Evolutionary conservation across 2,888 invertebrate genomes (phyloP), one percentile per base, ranked within the genome.

Genomic region (Lepidocyrtoides sp.): DNA sequence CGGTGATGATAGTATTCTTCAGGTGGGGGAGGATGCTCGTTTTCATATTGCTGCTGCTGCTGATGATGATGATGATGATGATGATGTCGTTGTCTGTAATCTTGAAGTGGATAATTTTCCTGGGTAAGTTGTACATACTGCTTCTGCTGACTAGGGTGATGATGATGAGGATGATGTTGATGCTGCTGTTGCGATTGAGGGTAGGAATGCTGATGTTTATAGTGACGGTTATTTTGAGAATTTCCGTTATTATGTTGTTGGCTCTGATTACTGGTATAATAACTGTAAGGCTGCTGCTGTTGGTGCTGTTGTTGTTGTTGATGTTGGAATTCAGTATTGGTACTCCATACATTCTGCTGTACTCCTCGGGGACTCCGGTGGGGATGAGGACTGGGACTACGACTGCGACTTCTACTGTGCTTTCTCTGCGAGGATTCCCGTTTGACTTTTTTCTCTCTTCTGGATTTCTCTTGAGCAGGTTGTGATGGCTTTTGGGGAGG

Each of bases 321-420:
- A n/a, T n/a, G n/a, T n/a, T 89, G 82, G 41, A 82, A 75, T 7
- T 89, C 89, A 10, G 69, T 69, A 12, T 89, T 60, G 1, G 89
- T 89, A 36, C 89, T 89, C 89, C 89, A 89, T 1, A 89, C 89
- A 41, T 89, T 89, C 81, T 54, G 48, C 5, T 66, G 3, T 48
- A 41, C 36, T 44, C 72, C n/a, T 14, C n/a, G n/a, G n/a, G 60
- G 51, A 60, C 69, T 88, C 0, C 63, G 66, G n/a, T 41, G 51
- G 4, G 86, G 86, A 57, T 69, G 82, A 14, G 79, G 82, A 29
- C 75, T 89, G 0, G 48, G 82, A 29, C 48, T 69, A 14, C 17
- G 79, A 69, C 79, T 87, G 8, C 48, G 81, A 23, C 77, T 60
- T 57, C 20, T 54, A 44, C 69, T 79, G 0, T 23, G 57, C 51